These are phyloP conservation scores for Euclidia mi DNA, from an alignment of 2,888 invertebrate genomes.

Conservation along the genomic window DNA sequence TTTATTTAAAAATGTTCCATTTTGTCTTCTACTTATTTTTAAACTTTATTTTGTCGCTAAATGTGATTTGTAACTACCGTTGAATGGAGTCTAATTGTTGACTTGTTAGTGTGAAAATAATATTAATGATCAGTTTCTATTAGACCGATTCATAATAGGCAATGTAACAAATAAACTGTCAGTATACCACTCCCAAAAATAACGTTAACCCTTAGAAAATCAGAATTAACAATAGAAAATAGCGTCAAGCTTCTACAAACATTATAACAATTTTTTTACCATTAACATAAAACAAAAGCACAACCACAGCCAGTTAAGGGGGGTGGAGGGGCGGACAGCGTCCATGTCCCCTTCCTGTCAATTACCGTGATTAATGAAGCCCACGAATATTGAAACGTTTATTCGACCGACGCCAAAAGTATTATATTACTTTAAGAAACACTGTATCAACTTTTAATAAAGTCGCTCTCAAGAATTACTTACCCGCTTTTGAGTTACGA, in stretches of 20 bases:
- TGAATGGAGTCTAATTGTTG: not conserved
- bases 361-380: slow-evolving; percentile 89
- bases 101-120: too few species aligned
- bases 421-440: slow-evolving; percentile 81
- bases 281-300: slow-evolving; percentile 72
- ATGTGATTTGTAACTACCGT: not conserved
- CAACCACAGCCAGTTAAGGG: slow-evolving; percentile 54
- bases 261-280: slow-evolving; percentile 59
- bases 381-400: slow-evolving; percentile 88
- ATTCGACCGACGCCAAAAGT: slow-evolving; percentile 83
- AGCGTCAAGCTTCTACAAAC: slow-evolving; percentile 34
- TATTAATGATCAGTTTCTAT: slow-evolving; percentile 28
- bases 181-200: slow-evolving; percentile 29
- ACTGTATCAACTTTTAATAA: slow-evolving; percentile 82
- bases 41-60: too few species aligned
- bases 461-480: slow-evolving; percentile 54
- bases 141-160: slow-evolving; percentile 11
- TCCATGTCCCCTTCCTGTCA: slow-evolving; percentile 83
- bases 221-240: slow-evolving; percentile 46
- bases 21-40: slow-evolving; percentile 12
- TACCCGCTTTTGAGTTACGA: slow-evolving; percentile 36
- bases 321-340: slow-evolving; percentile 70
- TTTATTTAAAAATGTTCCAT: slow-evolving; percentile 15
- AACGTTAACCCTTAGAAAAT: slow-evolving; percentile 41
- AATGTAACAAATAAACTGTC: slow-evolving; percentile 29